Percentiles rank a stretch among this genome's conserved stretches.
phyloP scores from a whole-genome alignment of 2,888 invertebrate genomes.

The Oscheius sp. region DNA sequence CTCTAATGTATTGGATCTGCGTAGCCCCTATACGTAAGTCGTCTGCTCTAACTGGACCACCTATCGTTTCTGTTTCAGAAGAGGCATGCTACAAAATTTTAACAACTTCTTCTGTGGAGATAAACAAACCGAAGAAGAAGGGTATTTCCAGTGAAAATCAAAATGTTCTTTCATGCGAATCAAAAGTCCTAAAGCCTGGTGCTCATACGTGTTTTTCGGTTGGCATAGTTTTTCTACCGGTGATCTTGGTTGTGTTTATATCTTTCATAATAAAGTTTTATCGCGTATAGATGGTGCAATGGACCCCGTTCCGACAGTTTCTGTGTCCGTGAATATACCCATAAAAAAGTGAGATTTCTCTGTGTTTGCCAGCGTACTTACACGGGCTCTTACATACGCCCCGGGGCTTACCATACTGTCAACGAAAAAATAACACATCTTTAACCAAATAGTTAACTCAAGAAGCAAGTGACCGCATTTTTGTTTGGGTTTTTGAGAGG shows the following conservation, averaged over 20 bases:
- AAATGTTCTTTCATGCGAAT: constrained; percentile 10
- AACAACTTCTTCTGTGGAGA: constrained; percentile 51
- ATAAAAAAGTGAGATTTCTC: no score
- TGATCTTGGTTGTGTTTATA: not conserved
- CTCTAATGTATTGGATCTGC: constrained; percentile 41
- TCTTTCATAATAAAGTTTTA: no score
- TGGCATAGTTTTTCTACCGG: constrained; percentile 5
- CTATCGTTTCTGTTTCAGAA: constrained; percentile 45
- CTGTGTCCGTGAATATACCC: no score
- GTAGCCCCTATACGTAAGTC: constrained; percentile 66
- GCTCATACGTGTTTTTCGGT: constrained; percentile 12
- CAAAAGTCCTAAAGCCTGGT: constrained; percentile 25
- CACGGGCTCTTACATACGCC: no score
- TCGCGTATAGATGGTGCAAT: no score
- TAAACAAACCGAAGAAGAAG: constrained; percentile 22
- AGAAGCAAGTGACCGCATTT: no score
- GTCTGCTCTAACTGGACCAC: not conserved
- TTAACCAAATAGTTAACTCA: no score
- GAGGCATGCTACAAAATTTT: constrained; percentile 51
- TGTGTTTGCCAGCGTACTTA: no score
- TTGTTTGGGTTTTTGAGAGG: no score
- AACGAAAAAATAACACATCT: no score
- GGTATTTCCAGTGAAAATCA: constrained; percentile 16
- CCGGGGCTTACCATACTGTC: no score
- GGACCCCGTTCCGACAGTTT: no score